These are phyloP conservation scores for Tetragonula carbonaria DNA, from an alignment of 2,888 invertebrate species.

Conservation along the genomic window DNA sequence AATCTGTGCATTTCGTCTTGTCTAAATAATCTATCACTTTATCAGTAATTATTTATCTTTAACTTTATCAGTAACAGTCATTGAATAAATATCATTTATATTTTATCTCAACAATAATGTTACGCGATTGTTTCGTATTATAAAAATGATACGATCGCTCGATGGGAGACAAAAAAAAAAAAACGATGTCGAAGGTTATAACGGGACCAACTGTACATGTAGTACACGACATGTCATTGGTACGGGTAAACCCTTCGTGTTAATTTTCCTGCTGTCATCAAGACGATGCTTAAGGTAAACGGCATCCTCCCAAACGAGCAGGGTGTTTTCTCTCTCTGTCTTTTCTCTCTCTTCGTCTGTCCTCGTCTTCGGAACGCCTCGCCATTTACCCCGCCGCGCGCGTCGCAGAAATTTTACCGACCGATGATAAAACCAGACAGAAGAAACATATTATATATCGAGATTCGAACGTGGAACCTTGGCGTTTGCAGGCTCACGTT, in stretches of 20 bases:
- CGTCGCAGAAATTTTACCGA: no score
- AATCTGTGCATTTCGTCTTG: no score
- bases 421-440: neutral
- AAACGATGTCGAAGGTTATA: slow-evolving; percentile 70
- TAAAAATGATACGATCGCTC: no score
- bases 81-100: no score
- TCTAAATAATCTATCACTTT: no score
- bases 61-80: no score
- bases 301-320: slow-evolving; percentile 76
- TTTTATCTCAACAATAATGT: no score
- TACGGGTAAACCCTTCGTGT: slow-evolving; percentile 71
- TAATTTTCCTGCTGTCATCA: slow-evolving; percentile 77
- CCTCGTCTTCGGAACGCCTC: no score
- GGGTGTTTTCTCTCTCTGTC: slow-evolving; percentile 12
- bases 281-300: slow-evolving; percentile 70
- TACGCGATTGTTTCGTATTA: no score
- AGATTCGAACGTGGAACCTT: slow-evolving; percentile 61
- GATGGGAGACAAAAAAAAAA: neutral
- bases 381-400: neutral
- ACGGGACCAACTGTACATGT: slow-evolving; percentile 69
- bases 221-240: slow-evolving; percentile 56
- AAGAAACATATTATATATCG: neutral
- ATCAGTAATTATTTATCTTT: no score
- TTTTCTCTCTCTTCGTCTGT: neutral
- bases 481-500: neutral